Evolutionary conservation across 1,140 invertebrate species (phyloP), one percentile per base, ranked within the genome.

Genomic region (Leptoteleia sp.): DNA sequence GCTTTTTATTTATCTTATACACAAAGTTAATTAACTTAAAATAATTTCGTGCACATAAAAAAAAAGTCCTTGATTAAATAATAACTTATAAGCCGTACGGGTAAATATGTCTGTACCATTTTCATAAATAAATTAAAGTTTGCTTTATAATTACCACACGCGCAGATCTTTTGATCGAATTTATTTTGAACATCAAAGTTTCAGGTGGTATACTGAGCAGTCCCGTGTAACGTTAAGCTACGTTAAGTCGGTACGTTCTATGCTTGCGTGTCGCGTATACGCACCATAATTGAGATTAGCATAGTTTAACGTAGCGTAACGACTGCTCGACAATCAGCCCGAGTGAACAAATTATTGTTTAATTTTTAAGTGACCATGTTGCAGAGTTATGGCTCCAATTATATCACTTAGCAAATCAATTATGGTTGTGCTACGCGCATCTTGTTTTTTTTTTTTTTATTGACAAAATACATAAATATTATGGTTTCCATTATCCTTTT

Each of bases 341-440:
- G 50, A 15, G 31, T 55, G 38, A 68, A 57, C 42, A 38, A 68
- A 68, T 68, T 68, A 68, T 48, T 57, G 57, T 70, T 70, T 70
- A 70, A 70, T 70, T 50, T 52, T 29, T 15, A 43, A 52, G 37
- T 65, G 38, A 31, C 47, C 43, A n/a, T 9, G 25, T 29, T 40
- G 19, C 13, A 22, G 11, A 1, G 8, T 38, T 16, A 38, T 38
- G 12, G 33, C 13, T 35, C 5, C 19, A 2, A 22, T 5, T 22
- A 5, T 5, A 22, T 3, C 19, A 22, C 5, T 22, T 3, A 22
- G 19, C 19, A 22, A 22, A 22, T 22, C 5, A 22, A 22, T 22
- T 22, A 5, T 22, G n/a, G n/a, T n/a, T n/a, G n/a, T n/a, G n/a
- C n/a, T n/a, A n/a, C n/a, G n/a, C n/a, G n/a, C n/a, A n/a, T n/a